A percentile compares a stretch with the other conserved stretches of the same genome.
phyloP scores from a whole-genome alignment of 2,888 invertebrate species.

The Oegoconia quadripuncta region DNA sequence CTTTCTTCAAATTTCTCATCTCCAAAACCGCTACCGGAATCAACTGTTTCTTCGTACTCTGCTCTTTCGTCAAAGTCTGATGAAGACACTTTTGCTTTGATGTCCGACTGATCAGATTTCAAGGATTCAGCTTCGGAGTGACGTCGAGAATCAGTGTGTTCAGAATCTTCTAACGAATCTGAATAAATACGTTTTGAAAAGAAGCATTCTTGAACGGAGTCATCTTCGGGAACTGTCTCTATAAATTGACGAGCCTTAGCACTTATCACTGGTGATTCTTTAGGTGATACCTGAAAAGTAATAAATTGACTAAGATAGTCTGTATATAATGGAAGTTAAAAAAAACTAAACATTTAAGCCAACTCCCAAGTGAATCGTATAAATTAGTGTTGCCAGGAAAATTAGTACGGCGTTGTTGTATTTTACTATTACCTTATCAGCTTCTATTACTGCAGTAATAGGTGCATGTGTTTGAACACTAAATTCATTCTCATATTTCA shows the following conservation, averaged over 20 bases:
- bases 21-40: conserved; percentile 73
- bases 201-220: conserved; percentile 76
- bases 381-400: no score
- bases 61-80: conserved; percentile 74
- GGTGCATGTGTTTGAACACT: conserved; percentile 47
- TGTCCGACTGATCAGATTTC: conserved; percentile 73
- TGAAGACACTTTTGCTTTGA: conserved; percentile 68
- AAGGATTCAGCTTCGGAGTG: conserved; percentile 75
- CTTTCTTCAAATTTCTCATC: conserved; percentile 75
- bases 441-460: conserved; percentile 30
- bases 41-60: conserved; percentile 69
- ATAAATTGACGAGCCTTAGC: conserved; percentile 76
- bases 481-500: conserved; percentile 60
- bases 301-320: neutral
- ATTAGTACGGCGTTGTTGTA: no score
- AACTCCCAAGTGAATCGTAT: no score
- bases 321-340: neutral
- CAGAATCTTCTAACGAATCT: conserved; percentile 74
- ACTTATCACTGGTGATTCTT: conserved; percentile 73
- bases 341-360: no score
- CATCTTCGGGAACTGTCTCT: conserved; percentile 77
- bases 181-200: conserved; percentile 76
- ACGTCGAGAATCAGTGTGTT: conserved; percentile 70
- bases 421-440: conserved; percentile 50
- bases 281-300: conserved; percentile 46